Percentiles rank a stretch among this genome's conserved stretches.
These are phyloP conservation scores for Drosophila villosipedis DNA, from an alignment of 2,888 invertebrate species.

Conservation along the genomic window DNA sequence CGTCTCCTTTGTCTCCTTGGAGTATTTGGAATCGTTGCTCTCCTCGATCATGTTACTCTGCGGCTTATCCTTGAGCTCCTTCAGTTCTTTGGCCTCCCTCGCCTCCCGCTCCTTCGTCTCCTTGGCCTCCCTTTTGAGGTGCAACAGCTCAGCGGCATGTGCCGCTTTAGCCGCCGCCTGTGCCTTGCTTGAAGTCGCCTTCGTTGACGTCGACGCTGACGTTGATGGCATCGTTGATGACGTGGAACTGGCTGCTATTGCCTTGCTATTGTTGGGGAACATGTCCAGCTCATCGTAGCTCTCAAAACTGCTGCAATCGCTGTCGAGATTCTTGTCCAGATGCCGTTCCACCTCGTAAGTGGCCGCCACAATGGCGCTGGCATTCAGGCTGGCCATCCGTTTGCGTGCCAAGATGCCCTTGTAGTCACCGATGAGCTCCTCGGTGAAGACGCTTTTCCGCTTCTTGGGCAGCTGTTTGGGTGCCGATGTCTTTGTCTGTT, in stretches of 20 bases:
- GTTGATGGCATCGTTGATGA: neutral
- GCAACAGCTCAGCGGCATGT: slow-evolving; percentile 10
- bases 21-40: slow-evolving; percentile 82
- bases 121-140: slow-evolving; percentile 53
- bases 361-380: slow-evolving; percentile 95
- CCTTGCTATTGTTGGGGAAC: slow-evolving; percentile 6
- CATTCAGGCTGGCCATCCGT: slow-evolving; percentile 96
- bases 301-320: slow-evolving; percentile 84
- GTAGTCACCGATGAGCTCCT: slow-evolving; percentile 87
- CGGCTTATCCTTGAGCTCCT: slow-evolving; percentile 52
- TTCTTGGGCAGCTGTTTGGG: slow-evolving; percentile 83
- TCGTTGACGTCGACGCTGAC: neutral
- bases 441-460: slow-evolving; percentile 85
- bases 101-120: slow-evolving; percentile 29
- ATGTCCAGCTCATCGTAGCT: slow-evolving; percentile 81
- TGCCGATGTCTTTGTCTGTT: slow-evolving; percentile 82
- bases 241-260: neutral
- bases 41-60: slow-evolving; percentile 78
- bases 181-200: slow-evolving; percentile 7
- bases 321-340: slow-evolving; percentile 83
- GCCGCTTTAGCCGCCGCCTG: neutral
- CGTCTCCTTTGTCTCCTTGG: slow-evolving; percentile 83
- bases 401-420: slow-evolving; percentile 95
- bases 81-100: slow-evolving; percentile 32
- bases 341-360: slow-evolving; percentile 90